A percentile compares a stretch with the other conserved stretches of the same genome.
phyloP scores from a whole-genome alignment of 2,888 invertebrate genomes.

The Apodemia arnacis region DNA sequence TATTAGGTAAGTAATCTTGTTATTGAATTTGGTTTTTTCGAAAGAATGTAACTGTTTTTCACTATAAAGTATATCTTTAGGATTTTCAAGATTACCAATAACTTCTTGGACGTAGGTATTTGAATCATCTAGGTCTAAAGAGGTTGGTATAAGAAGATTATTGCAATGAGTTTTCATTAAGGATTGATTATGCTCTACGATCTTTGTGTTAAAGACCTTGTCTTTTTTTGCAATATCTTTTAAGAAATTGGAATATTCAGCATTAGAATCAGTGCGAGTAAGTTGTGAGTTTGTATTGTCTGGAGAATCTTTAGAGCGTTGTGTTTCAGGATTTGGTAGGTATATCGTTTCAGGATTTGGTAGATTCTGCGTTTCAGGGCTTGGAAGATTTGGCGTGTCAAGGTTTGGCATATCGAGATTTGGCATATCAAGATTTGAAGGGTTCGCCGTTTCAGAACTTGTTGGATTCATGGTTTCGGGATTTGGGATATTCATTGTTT shows the following conservation, averaged over 20 bases:
- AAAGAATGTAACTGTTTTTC: slow-evolving; percentile 27
- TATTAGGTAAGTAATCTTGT: not conserved
- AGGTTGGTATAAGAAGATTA: slow-evolving; percentile 71
- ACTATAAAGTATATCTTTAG: slow-evolving; percentile 9
- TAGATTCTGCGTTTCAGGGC: not conserved
- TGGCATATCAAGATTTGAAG: not conserved
- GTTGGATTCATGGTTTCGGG: not conserved
- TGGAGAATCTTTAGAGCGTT: not conserved
- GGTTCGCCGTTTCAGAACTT: not conserved
- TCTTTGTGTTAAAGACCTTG: not conserved
- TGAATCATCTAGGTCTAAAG: slow-evolving; percentile 82
- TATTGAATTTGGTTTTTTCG: not conserved
- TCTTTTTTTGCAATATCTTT: not conserved
- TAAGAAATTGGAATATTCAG: not conserved
- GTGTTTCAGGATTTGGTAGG: not conserved
- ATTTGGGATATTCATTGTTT: no score
- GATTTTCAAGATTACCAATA: slow-evolving; percentile 35
- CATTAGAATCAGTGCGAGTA: no score
- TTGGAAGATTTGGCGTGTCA: not conserved
- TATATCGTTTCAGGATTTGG: not conserved
- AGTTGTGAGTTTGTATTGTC: no score
- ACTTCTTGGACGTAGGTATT: slow-evolving; percentile 74
- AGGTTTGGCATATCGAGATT: not conserved
- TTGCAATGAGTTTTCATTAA: not conserved
- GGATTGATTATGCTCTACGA: slow-evolving; percentile 14